Base-by-base conservation (phyloP, 2,797 vertebrate species). In the Streptopelia turtur region DNA sequence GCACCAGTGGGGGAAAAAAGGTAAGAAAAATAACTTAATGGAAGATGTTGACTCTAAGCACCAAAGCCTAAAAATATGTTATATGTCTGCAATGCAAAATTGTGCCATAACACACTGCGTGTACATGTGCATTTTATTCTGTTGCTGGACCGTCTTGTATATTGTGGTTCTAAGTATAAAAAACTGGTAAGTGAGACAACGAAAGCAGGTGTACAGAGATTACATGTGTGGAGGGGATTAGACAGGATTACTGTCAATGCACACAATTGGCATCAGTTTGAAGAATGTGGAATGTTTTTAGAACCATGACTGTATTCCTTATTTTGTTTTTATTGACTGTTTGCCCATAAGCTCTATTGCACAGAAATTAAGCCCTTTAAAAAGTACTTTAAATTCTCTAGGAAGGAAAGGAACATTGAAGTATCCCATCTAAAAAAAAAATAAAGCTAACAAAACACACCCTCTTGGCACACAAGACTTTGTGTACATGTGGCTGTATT, bases 201-300 rank as follows among this genome's bases (percentile, higher is more conserved):
- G 61, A 75, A 83, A 90, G 88, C 86, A 96, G 94, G 94, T 96
- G 81, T 84, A 90, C 83, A 77, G 80, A 94, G 77, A 84, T 72
- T 93, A 88, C 53, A 63, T 20, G 16, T 28, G 80, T 83, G 88
- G 52, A 90, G 59, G 13, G 83, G 91, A 94, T 96, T 94, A 96
- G 68, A 31, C 30, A 60, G 77, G 85, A 95, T 96, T 95, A 94
- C 88, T 93, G 87, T 91, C 87, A 84, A 6, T 74, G 77, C 27
- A 23, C 50, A 80, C 88, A 83, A 83, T 74, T 68, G 85, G 33
- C 85, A 90, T 74, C 77, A 33, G 33, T 79, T 82, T 80, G 76
- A 95, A 89, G 87, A 87, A 95, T 52, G 56, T 20, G n/a, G 92
- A 72, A 87, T 28, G 75, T 31, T 86, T 95, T 88, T 39, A 94